Percentiles rank a stretch among this genome's conserved stretches.
phyloP scores from a whole-genome alignment of 2,797 vertebrate genomes.

The Cetoscarus ocellatus region DNA sequence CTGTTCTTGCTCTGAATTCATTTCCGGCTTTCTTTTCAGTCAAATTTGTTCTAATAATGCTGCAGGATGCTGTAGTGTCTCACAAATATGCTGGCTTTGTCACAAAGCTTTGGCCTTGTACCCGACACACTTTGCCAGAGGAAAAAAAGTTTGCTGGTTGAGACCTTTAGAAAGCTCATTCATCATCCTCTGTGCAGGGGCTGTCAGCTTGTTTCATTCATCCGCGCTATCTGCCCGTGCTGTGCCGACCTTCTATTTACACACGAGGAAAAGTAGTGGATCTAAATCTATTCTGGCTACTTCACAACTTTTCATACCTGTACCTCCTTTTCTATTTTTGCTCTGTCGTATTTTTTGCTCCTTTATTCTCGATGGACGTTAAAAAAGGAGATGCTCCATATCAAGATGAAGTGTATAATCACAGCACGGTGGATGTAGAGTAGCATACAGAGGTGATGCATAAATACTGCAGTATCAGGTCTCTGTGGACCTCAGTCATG shows the following conservation, averaged over 20 bases:
- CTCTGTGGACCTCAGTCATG: constrained; percentile 50
- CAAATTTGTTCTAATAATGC: constrained; percentile 40
- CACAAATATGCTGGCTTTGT: constrained; percentile 36
- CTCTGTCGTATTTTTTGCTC: constrained; percentile 13
- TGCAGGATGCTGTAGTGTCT: constrained; percentile 37
- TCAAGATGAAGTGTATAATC: constrained; percentile 68
- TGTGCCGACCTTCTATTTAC: constrained; percentile 10
- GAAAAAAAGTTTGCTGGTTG: constrained; percentile 38
- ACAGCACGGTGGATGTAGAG: constrained; percentile 55
- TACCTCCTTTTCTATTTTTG: not conserved
- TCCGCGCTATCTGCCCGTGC: constrained; percentile 13
- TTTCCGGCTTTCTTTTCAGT: constrained; percentile 29
- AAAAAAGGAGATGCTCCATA: constrained; percentile 37
- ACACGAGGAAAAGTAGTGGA: not conserved
- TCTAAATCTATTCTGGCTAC: constrained; percentile 8
- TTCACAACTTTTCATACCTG: constrained; percentile 25
- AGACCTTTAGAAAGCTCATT: constrained; percentile 52
- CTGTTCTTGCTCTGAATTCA: not conserved
- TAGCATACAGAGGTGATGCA: constrained; percentile 47
- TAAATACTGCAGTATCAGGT: constrained; percentile 70
- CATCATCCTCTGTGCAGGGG: constrained; percentile 48
- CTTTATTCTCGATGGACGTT: not conserved
- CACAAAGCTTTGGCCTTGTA: constrained; percentile 22
- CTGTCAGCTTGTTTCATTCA: constrained; percentile 56
- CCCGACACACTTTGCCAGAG: constrained; percentile 3